Conservation (phyloP, 2,113 vertebrate genomes). For the Pelusios castaneus region DNA sequence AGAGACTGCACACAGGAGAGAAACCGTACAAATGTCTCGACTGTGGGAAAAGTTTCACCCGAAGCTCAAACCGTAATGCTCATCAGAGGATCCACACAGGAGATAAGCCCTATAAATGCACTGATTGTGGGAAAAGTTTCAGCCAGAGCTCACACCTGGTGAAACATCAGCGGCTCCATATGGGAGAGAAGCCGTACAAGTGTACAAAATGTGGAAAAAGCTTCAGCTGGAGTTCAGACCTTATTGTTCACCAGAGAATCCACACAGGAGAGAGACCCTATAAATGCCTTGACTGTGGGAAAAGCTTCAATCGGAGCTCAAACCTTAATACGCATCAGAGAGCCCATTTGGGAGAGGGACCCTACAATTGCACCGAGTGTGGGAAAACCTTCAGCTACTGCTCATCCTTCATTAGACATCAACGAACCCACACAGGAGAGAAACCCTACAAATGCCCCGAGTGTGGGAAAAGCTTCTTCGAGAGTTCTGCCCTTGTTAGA, state of each 20-base stretch:
- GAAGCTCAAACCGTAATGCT: neutral
- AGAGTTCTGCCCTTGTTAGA: neutral
- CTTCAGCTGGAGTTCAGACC: neutral
- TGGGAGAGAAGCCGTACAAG: slow-evolving; percentile 24
- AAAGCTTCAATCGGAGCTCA: neutral
- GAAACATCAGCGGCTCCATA: slow-evolving; percentile 17
- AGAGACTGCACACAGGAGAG: neutral
- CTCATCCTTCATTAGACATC: slow-evolving; percentile 71
- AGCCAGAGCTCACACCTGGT: neutral
- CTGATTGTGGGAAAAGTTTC: neutral
- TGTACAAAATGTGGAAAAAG: neutral
- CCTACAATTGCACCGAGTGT: slow-evolving; percentile 69
- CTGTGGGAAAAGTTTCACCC: neutral
- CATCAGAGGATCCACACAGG: neutral
- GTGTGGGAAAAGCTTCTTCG: neutral
- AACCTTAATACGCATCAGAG: slow-evolving; percentile 40
- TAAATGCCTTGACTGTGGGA: neutral
- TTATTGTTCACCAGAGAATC: neutral
- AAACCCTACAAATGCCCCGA: neutral
- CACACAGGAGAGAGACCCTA: neutral
- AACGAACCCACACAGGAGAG: slow-evolving; percentile 53
- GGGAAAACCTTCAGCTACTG: slow-evolving; percentile 64
- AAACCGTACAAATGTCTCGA: neutral
- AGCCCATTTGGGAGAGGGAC: slow-evolving; percentile 47
- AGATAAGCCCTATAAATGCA: neutral